Evolutionary conservation across 1,140 invertebrate genomes (phyloP).

Genomic region (Bombus superbus): DNA sequence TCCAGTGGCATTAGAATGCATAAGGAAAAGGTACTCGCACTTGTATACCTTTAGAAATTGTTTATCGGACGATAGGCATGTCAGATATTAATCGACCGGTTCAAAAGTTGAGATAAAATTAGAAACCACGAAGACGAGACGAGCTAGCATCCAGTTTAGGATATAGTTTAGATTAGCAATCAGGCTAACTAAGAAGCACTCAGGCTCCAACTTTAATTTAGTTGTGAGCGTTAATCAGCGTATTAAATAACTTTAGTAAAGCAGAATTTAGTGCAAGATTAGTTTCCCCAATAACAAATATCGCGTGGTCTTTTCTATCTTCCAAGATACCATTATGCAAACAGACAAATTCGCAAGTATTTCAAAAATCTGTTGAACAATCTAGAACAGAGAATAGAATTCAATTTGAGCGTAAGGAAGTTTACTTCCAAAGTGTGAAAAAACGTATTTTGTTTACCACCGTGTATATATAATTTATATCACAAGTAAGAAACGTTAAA

Average conservation of each 20-base stretch:
- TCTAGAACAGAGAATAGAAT: not conserved
- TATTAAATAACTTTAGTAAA: not conserved
- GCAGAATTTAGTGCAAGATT: constrained; percentile 1
- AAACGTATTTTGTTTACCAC: not conserved
- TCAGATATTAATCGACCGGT: not conserved
- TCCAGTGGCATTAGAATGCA: too few species aligned
- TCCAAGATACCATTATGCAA: too few species aligned
- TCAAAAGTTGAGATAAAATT: not conserved
- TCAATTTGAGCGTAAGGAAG: not conserved
- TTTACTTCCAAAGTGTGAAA: not conserved
- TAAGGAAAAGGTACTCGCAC: not conserved
- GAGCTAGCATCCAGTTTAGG: not conserved
- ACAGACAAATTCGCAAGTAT: not conserved
- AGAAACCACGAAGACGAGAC: not conserved
- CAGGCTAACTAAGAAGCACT: constrained; percentile 1
- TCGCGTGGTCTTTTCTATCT: not conserved
- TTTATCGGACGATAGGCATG: not conserved
- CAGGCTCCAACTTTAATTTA: constrained; percentile 1
- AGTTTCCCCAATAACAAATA: not conserved
- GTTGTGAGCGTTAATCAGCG: constrained; percentile 4
- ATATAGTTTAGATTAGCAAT: constrained; percentile 10
- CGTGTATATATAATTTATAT: not conserved
- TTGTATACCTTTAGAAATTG: not conserved
- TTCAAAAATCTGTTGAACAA: not conserved
- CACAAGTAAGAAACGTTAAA: not conserved